Conservation (phyloP, 2,888 invertebrate genomes). For the Calliopum simillimum region DNA sequence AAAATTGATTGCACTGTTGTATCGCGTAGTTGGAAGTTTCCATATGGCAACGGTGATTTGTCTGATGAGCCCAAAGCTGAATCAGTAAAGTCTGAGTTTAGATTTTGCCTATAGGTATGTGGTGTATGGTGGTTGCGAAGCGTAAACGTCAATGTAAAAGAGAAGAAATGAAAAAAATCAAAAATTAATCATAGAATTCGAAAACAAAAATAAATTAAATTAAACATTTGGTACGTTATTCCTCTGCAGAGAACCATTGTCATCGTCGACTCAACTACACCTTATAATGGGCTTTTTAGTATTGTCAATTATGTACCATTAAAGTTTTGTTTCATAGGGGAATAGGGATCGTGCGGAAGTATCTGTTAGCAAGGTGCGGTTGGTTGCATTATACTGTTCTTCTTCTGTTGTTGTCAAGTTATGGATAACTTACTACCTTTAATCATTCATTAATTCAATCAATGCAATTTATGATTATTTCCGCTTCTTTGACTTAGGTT, state of each 20-base stretch:
- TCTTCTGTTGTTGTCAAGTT: constrained; percentile 3
- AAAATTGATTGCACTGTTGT: constrained; percentile 91
- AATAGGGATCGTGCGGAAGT: constrained; percentile 23
- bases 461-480: constrained; percentile 49
- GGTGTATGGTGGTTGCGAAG: constrained; percentile 8
- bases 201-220: too few relatives aligned
- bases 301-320: too few relatives aligned
- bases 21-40: constrained; percentile 92
- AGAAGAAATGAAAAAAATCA: constrained; percentile 37
- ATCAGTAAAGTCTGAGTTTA: constrained; percentile 95
- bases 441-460: constrained; percentile 39
- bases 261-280: too few relatives aligned
- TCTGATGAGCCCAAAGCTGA: constrained; percentile 93
- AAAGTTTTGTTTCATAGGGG: too few relatives aligned
- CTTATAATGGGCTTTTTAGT: too few relatives aligned
- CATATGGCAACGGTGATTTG: constrained; percentile 92
- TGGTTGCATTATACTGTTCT: constrained; percentile 18
- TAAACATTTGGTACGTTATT: too few relatives aligned
- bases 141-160: constrained; percentile 35
- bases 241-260: too few relatives aligned
- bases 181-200: constrained; percentile 25
- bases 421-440: constrained; percentile 3
- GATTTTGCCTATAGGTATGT: constrained; percentile 83
- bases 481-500: constrained; percentile 37
- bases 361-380: constrained; percentile 29